Evolutionary conservation across 2,797 vertebrate genomes (phyloP).

Genomic region (Acanthurus tractus): DNA sequence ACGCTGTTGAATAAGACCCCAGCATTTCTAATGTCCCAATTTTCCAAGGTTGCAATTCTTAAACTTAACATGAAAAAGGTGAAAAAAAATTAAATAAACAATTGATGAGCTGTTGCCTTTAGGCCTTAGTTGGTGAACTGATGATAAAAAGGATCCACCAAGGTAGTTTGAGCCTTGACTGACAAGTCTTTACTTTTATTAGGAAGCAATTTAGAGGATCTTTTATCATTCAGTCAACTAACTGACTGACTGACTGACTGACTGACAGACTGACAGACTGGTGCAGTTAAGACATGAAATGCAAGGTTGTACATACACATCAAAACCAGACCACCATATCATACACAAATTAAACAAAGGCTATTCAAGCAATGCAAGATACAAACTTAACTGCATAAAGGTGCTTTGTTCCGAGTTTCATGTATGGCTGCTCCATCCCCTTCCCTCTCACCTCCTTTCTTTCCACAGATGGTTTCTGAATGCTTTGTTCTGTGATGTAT

Average conservation of each 20-base stretch:
- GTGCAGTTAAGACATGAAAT: conserved; percentile 28
- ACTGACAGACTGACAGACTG: conserved; percentile 37
- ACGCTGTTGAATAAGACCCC: conserved; percentile 8
- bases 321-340: conserved; percentile 37
- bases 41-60: conserved; percentile 45
- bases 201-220: conserved; percentile 39
- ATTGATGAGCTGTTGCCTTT: conserved; percentile 56
- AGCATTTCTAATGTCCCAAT: conserved; percentile 21
- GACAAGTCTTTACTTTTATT: conserved; percentile 54
- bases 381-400: conserved; percentile 5
- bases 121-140: conserved; percentile 42
- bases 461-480: background rate
- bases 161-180: conserved; percentile 61
- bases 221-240: conserved; percentile 54
- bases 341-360: conserved; percentile 42
- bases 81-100: conserved; percentile 48
- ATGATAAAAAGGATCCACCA: conserved; percentile 52
- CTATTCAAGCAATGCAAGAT: conserved; percentile 16
- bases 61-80: conserved; percentile 34
- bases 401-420: conserved; percentile 4
- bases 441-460: conserved; percentile 7
- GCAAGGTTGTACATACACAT: conserved; percentile 37
- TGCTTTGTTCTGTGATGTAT: background rate
- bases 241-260: conserved; percentile 34
- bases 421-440: conserved; percentile 12